Percentiles rank a stretch among this genome's conserved stretches.
These are phyloP conservation scores for Acholoe squamosa DNA, from an alignment of 2,888 invertebrate species.

Conservation along the genomic window DNA sequence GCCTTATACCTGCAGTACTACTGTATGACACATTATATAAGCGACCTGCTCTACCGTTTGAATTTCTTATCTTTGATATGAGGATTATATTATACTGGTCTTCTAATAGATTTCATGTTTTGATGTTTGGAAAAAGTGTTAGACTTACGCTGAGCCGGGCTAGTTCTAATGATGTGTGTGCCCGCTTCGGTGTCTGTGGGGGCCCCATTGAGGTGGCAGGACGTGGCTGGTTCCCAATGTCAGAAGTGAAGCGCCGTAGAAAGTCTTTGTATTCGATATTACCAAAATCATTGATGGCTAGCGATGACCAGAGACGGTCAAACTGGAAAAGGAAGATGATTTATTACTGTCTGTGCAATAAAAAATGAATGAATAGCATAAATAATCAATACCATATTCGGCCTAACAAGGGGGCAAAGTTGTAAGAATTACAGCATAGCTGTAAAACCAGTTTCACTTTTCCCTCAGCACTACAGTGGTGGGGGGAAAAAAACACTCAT, in stretches of 20 bases:
- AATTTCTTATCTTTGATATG: too few species aligned
- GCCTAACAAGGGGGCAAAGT: too few species aligned
- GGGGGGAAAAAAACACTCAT: not conserved
- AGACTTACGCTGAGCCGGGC: conserved; percentile 9
- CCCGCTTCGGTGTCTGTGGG: conserved; percentile 18
- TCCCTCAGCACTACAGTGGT: not conserved
- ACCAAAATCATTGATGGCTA: conserved; percentile 79
- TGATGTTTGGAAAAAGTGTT: too few species aligned
- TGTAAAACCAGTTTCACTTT: not conserved
- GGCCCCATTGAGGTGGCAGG: conserved; percentile 2
- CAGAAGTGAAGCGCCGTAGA: conserved; percentile 71
- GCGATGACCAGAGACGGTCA: conserved; percentile 76
- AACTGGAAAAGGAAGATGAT: conserved; percentile 73
- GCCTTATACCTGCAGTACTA: too few species aligned
- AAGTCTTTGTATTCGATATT: conserved; percentile 80
- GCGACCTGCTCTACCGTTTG: too few species aligned
- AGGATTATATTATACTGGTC: too few species aligned
- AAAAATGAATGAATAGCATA: too few species aligned
- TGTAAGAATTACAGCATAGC: not conserved
- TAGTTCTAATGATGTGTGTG: conserved; percentile 43
- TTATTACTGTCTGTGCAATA: too few species aligned
- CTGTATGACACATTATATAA: too few species aligned
- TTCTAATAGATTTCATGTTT: too few species aligned
- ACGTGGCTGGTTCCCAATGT: not conserved
- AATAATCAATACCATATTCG: too few species aligned